Percentiles rank a stretch among this genome's conserved stretches.
Evolutionary conservation across 2,113 vertebrate species (phyloP).

Genomic region (Aphelocoma coerulescens): DNA sequence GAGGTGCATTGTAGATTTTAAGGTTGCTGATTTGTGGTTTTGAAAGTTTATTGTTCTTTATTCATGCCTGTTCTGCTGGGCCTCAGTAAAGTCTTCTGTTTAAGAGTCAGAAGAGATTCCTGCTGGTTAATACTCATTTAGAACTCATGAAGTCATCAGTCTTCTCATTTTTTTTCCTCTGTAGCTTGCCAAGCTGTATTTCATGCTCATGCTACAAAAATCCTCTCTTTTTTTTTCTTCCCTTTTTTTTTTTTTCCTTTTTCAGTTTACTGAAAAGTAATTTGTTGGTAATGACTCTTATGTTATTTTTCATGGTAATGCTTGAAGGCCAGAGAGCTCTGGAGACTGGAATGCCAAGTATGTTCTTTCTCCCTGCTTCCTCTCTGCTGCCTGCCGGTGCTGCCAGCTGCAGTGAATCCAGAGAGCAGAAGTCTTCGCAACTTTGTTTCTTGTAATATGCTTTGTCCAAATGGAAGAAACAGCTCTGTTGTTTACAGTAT

Average conservation of each 20-base stretch:
- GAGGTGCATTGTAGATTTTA: not conserved
- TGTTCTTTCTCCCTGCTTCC: not conserved
- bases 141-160: not conserved
- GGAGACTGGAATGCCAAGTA: conserved; percentile 51
- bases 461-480: not conserved
- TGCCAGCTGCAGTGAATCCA: not conserved
- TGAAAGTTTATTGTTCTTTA: not conserved
- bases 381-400: not conserved
- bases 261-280: not conserved
- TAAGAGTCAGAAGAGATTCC: not conserved
- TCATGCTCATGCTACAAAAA: not conserved
- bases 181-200: not conserved
- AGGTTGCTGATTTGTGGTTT: not conserved
- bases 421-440: not conserved
- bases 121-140: not conserved
- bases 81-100: not conserved
- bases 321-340: not conserved
- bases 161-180: not conserved
- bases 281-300: not conserved
- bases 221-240: not conserved
- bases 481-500: not conserved
- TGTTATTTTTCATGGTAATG: not conserved
- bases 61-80: not conserved
- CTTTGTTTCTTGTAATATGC: not conserved
- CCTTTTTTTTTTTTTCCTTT: not conserved